Conservation (phyloP, 2,888 invertebrate genomes). For the Cheilosia soror region DNA sequence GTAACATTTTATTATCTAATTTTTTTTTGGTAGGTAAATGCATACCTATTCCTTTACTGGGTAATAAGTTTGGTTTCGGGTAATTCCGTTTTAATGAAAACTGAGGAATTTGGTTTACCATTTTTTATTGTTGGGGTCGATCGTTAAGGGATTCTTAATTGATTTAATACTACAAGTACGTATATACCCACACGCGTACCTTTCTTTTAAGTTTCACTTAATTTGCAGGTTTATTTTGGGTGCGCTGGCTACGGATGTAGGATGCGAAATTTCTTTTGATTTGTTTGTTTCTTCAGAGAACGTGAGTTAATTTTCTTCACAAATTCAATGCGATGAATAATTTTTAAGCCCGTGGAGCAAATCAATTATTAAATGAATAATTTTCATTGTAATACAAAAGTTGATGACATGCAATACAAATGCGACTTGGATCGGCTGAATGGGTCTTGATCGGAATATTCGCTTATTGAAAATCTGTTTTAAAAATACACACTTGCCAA, state of each 20-base stretch:
- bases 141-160: conserved; percentile 65
- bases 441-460: too few relatives aligned
- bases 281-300: not conserved
- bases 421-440: too few relatives aligned
- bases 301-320: conserved; percentile 25
- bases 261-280: conserved; percentile 2
- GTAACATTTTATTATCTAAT: conserved; percentile 70
- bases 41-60: not conserved
- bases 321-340: conserved; percentile 1
- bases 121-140: conserved; percentile 38
- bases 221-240: conserved; percentile 43
- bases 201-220: conserved; percentile 50
- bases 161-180: conserved; percentile 27
- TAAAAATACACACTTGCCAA: too few relatives aligned
- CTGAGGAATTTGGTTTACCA: conserved; percentile 26
- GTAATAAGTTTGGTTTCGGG: conserved; percentile 33
- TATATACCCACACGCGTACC: not conserved
- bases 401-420: too few relatives aligned
- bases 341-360: not conserved
- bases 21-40: conserved; percentile 2
- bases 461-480: too few relatives aligned
- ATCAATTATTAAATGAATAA: too few relatives aligned
- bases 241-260: not conserved
- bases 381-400: too few relatives aligned
- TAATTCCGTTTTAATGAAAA: conserved; percentile 43